Evolutionary conservation across 2,888 invertebrate species (phyloP), one percentile per base, ranked within the genome.

Genomic region (Pteria penguin): DNA sequence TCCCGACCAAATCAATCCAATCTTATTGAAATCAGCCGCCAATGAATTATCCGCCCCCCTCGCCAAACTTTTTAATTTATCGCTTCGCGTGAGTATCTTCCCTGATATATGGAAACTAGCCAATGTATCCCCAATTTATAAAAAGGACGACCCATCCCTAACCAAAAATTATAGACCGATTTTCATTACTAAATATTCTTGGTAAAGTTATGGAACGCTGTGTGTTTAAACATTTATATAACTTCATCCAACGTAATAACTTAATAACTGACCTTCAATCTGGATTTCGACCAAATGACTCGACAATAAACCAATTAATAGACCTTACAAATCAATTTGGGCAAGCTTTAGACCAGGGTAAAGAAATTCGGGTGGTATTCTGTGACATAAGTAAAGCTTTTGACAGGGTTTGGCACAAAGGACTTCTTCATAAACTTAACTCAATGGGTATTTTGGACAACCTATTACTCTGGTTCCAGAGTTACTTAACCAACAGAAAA

Each of bases 351-450:
- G 45, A 60, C 24, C 4, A 31, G 24, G 69, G 4, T 11, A 36
- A 60, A n/a, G 36, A 60, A 24, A 27, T 60, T 27, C 4, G 60
- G 14, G 26, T 45, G 2, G 26, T 31, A 1, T 71, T 71, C 22
- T 71, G 36, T 18, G 63, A 71, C 29, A 63, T 71, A 3, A 62
- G 32, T 14, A 71, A 65, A 4, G 72, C 72, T 11, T 72, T 72
- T 27, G 73, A 73, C 33, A 14, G 32, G 8, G 73, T 67, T 24
- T 73, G 60, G 57, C 73, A 73, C 52, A 66, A n/a, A 52, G 52
- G 61, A 1, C 36, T 67, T 1, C 1, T 67, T 29, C 27, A 36
- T 72, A 36, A 72, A 62, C 18, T 57, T 1, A 8, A 33, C 18
- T 11, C 14, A n/a, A 52, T 54, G 0, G 67, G 73, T 18, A 65